Evolutionary conservation across 2,888 invertebrate species (phyloP).

Genomic region (Temnothorax ravouxi): DNA sequence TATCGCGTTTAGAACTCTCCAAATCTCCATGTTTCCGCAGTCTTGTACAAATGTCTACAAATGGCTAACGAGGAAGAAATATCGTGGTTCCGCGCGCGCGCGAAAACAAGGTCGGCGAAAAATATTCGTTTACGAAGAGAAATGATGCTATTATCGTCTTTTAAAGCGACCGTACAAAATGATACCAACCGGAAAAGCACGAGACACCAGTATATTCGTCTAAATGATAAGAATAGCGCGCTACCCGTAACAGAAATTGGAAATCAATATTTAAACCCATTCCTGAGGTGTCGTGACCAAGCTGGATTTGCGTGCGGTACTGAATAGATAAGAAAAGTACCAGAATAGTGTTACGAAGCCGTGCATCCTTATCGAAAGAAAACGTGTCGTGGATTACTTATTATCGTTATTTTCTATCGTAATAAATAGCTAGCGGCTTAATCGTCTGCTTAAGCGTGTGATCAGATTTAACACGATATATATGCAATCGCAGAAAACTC

Average conservation of each 20-base stretch:
- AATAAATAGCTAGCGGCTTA: slow-evolving; percentile 4
- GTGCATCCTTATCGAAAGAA: slow-evolving; percentile 25
- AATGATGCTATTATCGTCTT: slow-evolving; percentile 37
- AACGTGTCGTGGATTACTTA: slow-evolving; percentile 24
- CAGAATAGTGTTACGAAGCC: slow-evolving; percentile 66
- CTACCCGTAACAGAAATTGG: slow-evolving; percentile 72
- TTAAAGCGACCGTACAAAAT: slow-evolving; percentile 15
- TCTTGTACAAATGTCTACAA: not conserved
- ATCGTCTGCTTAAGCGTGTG: not conserved
- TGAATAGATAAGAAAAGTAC: slow-evolving; percentile 71
- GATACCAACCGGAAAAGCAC: slow-evolving; percentile 50
- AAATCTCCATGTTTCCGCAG: not conserved
- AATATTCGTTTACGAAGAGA: slow-evolving; percentile 1
- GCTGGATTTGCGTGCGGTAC: slow-evolving; percentile 74
- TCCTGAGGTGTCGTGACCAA: slow-evolving; percentile 77
- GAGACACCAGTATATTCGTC: slow-evolving; percentile 65
- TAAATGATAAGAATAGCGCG: slow-evolving; percentile 73
- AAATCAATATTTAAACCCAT: slow-evolving; percentile 77
- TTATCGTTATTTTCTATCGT: not conserved
- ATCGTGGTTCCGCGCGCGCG: too few species aligned
- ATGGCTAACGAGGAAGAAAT: slow-evolving; percentile 22
- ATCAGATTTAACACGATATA: not conserved
- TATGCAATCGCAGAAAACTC: not conserved
- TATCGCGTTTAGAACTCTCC: not conserved
- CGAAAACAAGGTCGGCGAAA: slow-evolving; percentile 26